Evolutionary conservation across 2,888 invertebrate genomes (phyloP), one percentile per base, ranked within the genome.

Genomic region (Epirrhoe tristata): DNA sequence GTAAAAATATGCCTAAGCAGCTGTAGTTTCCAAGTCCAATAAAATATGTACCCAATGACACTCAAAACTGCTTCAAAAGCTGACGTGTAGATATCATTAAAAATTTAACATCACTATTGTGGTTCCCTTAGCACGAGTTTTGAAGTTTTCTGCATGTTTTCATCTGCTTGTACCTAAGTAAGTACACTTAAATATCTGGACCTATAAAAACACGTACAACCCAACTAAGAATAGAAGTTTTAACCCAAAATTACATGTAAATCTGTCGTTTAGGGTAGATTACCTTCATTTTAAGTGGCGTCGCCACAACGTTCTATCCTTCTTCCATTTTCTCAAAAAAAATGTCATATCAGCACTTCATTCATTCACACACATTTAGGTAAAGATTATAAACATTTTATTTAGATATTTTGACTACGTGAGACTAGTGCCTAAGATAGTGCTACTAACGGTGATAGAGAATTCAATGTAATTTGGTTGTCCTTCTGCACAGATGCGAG

Each of bases 401-500:
- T n/a, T 5, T 48, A 14, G 0, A 6, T 0, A 36, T 10, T 24
- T 31, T 10, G 39, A 51, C 17, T 34, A 12, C 34, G 32, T 34
- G 6, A 53, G 24, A 53, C 36, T 43, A 5, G 39, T 43, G 39
- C 12, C 17, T 1, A 48, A 16, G 16, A 48, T 48, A 43, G 16
- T 58, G 57, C 50, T 36, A n/a, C n/a, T n/a, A 17, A 36, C 6
- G 24, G 39, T 59, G 16, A 77, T 82, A 73, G 81, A 75, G 72
- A 70, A 82, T 82, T 81, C 73, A 80, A 64, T 60, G 68, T 48
- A 62, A 61, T 63, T 59, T 60, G 32, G 34, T 57, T 74, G 77
- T 63, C 82, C 82, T 80, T 71, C 67, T n/a, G 12, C 34, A 58
- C 82, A 81, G 56, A 73, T 77, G 81, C 66, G 64, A 34, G 52